These are phyloP conservation scores for Furnarius figulus DNA, from an alignment of 2,113 vertebrate genomes.

Conservation along the genomic window DNA sequence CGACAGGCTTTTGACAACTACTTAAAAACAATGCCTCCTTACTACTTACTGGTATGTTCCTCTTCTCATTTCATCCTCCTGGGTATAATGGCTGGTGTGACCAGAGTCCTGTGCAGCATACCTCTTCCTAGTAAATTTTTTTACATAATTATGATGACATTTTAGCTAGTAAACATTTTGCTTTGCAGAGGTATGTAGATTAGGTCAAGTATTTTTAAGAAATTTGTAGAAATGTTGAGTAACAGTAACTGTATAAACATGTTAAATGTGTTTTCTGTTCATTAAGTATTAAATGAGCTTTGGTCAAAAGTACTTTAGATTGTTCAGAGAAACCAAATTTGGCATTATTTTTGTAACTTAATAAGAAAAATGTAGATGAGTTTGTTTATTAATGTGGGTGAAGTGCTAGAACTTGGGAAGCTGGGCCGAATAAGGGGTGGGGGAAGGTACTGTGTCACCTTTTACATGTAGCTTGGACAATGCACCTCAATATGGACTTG, in stretches of 20 bases:
- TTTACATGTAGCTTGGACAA: constrained; percentile 58
- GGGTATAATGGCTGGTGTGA: constrained; percentile 20
- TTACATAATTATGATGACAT: not conserved
- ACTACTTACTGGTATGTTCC: constrained; percentile 83
- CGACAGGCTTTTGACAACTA: constrained; percentile 84
- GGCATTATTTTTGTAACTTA: not conserved
- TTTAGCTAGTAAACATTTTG: constrained; percentile 4
- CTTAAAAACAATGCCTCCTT: constrained; percentile 86
- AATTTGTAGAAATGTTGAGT: not conserved
- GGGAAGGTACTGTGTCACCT: constrained; percentile 1
- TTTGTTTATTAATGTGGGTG: not conserved
- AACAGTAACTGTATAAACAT: not conserved
- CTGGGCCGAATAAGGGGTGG: constrained; percentile 6
- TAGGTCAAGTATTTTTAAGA: not conserved
- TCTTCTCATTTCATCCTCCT: not conserved
- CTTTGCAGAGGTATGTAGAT: constrained; percentile 23
- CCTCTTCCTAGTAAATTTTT: constrained; percentile 28
- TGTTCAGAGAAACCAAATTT: not conserved
- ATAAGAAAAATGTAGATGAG: not conserved
- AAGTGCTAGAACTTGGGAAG: not conserved
- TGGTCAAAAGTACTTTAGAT: not conserved
- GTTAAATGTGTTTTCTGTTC: not conserved
- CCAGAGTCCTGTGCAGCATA: constrained; percentile 9
- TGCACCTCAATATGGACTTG: constrained; percentile 72
- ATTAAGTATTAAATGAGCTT: not conserved